Base-by-base conservation (phyloP, 64 coral and sea anemone species). In the Actinia tenebrosa region DNA sequence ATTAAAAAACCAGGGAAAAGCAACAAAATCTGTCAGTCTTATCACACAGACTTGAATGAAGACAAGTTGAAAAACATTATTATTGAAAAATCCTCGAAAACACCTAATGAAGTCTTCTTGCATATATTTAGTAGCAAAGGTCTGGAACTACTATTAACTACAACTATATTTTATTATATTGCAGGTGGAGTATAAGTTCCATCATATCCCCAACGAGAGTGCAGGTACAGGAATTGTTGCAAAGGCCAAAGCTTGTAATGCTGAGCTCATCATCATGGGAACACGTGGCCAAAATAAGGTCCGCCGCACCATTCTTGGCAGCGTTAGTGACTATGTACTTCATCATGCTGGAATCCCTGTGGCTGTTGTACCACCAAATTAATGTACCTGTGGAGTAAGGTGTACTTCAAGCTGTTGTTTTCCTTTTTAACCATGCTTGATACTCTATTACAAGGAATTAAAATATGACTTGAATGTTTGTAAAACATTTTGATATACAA, bases 301-400 rank as follows among this genome's bases (percentile, higher is more conserved):
- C 14, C 79, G 79, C 79, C 79, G 79, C 18, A 81, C 79, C 22
- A 46, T 81, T 18, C 79, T 81, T 4, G 79, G 79, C 50, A 50
- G 44, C 22, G 79, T 81, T 22, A 81, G 79, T 81, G 79, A 81
- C 79, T 81, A 81, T 50, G 79, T 81, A 53, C 44, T 81, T 37
- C 79, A 81, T 23, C 79, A 81, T 50, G n/a, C 79, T 81, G 79
- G 44, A 18, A 37, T 81, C 19, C 79, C 79, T 81, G 79, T 81
- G 42, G 79, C 79, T 20, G 50, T 81, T 7, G 79, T 81, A 5
- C 79, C 79, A 81, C 77, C 77, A 79, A 17, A 13, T 44, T 22
- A 50, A 53, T 37, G 30, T 37, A 37, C 5, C 44, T 53, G 79
- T 18, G 11, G 69, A 26, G 14, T 13, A 75, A 75, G 64, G 64